phyloP scores from a whole-genome alignment of 2,797 vertebrate species.

The Danio albolineatus region DNA sequence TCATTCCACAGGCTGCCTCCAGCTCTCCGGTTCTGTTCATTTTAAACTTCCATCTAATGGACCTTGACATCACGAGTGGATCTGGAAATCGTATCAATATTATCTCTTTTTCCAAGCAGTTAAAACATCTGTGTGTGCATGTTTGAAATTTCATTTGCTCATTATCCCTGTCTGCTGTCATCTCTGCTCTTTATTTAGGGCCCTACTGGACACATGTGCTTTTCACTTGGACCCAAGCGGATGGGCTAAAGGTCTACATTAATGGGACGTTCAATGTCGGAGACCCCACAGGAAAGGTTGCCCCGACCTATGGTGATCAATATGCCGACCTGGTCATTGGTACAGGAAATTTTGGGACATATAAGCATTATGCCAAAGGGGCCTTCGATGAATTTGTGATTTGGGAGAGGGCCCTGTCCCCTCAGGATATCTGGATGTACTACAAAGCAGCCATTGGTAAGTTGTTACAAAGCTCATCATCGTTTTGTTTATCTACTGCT shows the following conservation, averaged over 20 bases:
- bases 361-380: slow-evolving; percentile 78
- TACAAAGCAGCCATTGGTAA: slow-evolving; percentile 90
- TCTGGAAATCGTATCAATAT: slow-evolving; percentile 38
- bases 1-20: slow-evolving; percentile 33
- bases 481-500: background rate
- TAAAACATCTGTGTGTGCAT: slow-evolving; percentile 1
- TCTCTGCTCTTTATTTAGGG: slow-evolving; percentile 72
- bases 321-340: slow-evolving; percentile 81
- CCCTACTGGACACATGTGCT: slow-evolving; percentile 94
- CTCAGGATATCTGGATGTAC: slow-evolving; percentile 84
- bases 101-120: slow-evolving; percentile 13
- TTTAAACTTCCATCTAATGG: slow-evolving; percentile 30
- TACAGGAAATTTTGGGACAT: slow-evolving; percentile 70
- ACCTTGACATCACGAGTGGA: background rate
- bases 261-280: slow-evolving; percentile 86
- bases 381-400: slow-evolving; percentile 96
- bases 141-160: slow-evolving; percentile 1
- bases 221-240: slow-evolving; percentile 89
- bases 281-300: slow-evolving; percentile 77
- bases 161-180: background rate
- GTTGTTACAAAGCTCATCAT: slow-evolving; percentile 51
- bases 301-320: slow-evolving; percentile 82
- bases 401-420: slow-evolving; percentile 90
- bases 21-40: slow-evolving; percentile 18
- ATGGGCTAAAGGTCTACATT: slow-evolving; percentile 91